Conservation (phyloP, 2,888 invertebrate genomes). For the Endomychus coccineus region DNA sequence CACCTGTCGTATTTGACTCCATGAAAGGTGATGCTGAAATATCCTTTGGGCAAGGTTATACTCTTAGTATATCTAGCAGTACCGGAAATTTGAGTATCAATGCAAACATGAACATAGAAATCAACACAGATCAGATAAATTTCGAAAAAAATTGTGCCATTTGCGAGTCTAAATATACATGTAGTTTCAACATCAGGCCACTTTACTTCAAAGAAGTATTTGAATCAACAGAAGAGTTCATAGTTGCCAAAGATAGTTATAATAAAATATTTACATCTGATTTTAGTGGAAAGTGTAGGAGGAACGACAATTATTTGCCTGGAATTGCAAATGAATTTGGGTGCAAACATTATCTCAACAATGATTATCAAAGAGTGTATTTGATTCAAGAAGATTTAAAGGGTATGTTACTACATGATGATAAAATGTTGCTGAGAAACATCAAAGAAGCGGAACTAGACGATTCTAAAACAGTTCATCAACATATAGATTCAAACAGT, state of each 20-base stretch:
- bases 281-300: constrained; percentile 9
- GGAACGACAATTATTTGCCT: neutral
- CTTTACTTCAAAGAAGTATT: constrained; percentile 6
- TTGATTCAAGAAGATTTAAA: constrained; percentile 5
- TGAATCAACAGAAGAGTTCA: constrained; percentile 1
- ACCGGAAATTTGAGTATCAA: neutral
- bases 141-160: constrained; percentile 3
- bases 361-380: constrained; percentile 9
- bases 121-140: constrained; percentile 4
- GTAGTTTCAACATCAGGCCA: constrained; percentile 3
- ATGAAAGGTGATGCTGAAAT: constrained; percentile 2
- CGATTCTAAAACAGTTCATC: too few species aligned
- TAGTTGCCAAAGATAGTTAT: constrained; percentile 7
- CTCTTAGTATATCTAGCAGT: neutral
- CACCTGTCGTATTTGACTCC: constrained; percentile 8
- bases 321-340: constrained; percentile 1
- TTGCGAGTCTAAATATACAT: constrained; percentile 7
- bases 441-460: constrained; percentile 4
- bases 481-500: too few species aligned
- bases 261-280: constrained; percentile 9
- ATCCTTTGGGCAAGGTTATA: neutral
- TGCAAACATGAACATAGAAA: neutral
- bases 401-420: constrained; percentile 10
- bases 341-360: constrained; percentile 6
- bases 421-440: constrained; percentile 6